Evolutionary conservation across 2,797 vertebrate genomes (phyloP).

Genomic region (Oryzias sinensis): DNA sequence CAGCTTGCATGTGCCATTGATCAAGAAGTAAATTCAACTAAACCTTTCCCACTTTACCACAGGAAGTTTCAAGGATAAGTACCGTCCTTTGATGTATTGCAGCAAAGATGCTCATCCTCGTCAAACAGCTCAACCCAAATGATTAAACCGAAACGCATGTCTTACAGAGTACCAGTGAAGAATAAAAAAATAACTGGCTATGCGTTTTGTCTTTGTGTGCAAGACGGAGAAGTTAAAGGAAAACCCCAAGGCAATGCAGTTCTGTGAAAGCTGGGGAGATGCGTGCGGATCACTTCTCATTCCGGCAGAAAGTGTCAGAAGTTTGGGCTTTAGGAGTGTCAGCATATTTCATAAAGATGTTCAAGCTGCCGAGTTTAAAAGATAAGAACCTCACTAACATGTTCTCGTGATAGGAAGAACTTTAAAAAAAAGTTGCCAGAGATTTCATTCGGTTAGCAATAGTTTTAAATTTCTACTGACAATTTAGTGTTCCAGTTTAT

Average conservation of each 20-base stretch:
- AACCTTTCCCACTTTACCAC: too few relatives aligned
- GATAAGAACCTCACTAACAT: conserved; percentile 20
- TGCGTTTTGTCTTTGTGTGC: conserved; percentile 20
- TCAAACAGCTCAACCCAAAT: conserved; percentile 53
- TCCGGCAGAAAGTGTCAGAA: conserved; percentile 35
- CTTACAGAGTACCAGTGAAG: conserved; percentile 45
- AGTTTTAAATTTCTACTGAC: conserved; percentile 4
- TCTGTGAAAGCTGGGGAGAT: conserved; percentile 41
- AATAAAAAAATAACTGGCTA: conserved; percentile 8
- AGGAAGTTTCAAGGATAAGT: too few relatives aligned
- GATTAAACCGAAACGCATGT: conserved; percentile 53
- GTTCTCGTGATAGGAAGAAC: conserved; percentile 8
- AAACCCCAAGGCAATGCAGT: conserved; percentile 32
- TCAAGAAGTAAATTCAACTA: conserved; percentile 7
- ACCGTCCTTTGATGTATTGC: too few relatives aligned
- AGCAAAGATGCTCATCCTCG: conserved; percentile 12
- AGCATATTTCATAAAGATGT: conserved; percentile 52
- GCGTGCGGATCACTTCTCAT: conserved; percentile 26
- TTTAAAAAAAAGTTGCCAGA: background rate
- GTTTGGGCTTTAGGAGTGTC: conserved; percentile 39
- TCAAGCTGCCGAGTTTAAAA: conserved; percentile 37
- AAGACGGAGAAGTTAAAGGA: conserved; percentile 33
- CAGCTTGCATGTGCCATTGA: conserved; percentile 22
- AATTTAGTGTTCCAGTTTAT: too few relatives aligned
- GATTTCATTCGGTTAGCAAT: background rate